phyloP scores from a whole-genome alignment of 2,797 vertebrate species.

The Sebastes vulpes region DNA sequence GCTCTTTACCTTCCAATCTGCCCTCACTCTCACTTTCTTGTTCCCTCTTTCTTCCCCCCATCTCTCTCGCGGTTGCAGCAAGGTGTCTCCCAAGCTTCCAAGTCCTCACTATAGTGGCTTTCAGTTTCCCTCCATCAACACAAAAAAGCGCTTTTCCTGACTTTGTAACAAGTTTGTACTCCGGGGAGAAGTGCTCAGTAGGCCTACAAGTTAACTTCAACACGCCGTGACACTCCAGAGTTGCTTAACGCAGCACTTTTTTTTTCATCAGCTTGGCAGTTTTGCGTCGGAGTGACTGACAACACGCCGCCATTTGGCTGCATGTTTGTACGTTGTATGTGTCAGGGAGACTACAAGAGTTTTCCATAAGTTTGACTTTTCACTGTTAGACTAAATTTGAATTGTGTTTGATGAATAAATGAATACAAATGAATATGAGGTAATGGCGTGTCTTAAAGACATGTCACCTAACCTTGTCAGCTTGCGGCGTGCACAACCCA shows the following conservation, averaged over 20 bases:
- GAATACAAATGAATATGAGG: conserved; percentile 57
- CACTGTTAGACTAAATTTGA: conserved; percentile 43
- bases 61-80: conserved; percentile 15
- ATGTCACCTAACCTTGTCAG: conserved; percentile 27
- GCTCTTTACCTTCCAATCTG: conserved; percentile 44
- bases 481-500: neutral
- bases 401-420: conserved; percentile 58
- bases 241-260: conserved; percentile 72
- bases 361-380: conserved; percentile 50
- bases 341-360: conserved; percentile 57
- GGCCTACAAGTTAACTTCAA: conserved; percentile 75
- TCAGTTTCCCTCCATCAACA: conserved; percentile 73
- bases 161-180: conserved; percentile 80
- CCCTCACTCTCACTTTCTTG: conserved; percentile 35
- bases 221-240: conserved; percentile 61
- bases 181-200: conserved; percentile 65
- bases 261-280: conserved; percentile 65
- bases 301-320: conserved; percentile 60
- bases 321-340: conserved; percentile 68
- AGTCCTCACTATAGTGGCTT: conserved; percentile 59
- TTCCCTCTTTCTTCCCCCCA: conserved; percentile 13
- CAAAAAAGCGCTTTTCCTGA: conserved; percentile 71
- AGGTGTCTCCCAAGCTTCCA: conserved; percentile 45
- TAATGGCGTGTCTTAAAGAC: conserved; percentile 35
- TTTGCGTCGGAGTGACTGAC: conserved; percentile 68